A percentile compares a stretch with the other conserved stretches of the same genome.
These are phyloP conservation scores for Euphonia xanthogaster DNA, from an alignment of 2,797 vertebrate genomes.

Conservation along the genomic window DNA sequence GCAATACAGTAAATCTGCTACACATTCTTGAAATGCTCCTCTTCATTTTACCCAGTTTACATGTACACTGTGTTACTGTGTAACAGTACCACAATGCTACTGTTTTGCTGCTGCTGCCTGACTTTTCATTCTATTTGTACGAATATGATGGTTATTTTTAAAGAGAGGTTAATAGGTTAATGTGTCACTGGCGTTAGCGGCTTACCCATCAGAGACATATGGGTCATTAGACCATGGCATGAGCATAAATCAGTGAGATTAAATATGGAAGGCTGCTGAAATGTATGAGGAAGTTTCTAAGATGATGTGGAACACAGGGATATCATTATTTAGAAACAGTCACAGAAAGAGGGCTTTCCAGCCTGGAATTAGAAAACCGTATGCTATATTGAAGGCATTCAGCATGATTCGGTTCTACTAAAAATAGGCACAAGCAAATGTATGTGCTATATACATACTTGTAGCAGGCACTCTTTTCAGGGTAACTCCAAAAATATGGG, in stretches of 20 bases:
- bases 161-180: constrained; percentile 65
- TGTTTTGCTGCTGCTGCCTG: background rate
- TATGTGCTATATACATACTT: background rate
- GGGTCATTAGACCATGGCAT: background rate
- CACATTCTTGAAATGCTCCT: background rate
- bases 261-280: constrained; percentile 13
- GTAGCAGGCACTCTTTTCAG: background rate
- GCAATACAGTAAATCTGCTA: background rate
- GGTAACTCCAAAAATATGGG: background rate
- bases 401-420: background rate
- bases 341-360: background rate
- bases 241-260: constrained; percentile 37
- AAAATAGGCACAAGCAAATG: background rate
- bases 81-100: background rate
- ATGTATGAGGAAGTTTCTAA: constrained; percentile 30
- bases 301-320: background rate
- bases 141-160: constrained; percentile 13
- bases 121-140: background rate
- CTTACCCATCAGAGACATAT: constrained; percentile 31
- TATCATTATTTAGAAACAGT: background rate
- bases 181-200: constrained; percentile 28
- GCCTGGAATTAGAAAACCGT: background rate
- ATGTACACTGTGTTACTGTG: background rate
- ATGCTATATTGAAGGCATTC: background rate
- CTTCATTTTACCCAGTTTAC: background rate